Percentiles rank a stretch among this genome's conserved stretches.
Conservation (phyloP, 2,888 invertebrate genomes). For the Orthonevra nobilis region DNA sequence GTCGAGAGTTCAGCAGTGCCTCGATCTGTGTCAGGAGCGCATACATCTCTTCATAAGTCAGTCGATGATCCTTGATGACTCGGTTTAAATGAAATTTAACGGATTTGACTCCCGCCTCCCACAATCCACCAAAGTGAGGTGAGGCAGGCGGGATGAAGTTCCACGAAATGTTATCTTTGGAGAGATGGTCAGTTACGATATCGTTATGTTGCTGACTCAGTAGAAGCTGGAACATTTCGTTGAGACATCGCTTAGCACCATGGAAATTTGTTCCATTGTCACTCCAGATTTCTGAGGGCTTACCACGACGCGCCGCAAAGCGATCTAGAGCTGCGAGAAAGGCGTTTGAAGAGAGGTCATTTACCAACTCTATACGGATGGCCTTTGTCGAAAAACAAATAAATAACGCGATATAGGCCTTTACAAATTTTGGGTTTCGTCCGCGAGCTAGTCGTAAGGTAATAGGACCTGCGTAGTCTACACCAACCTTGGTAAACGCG, state of each 20-base stretch:
- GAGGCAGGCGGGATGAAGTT: slow-evolving; percentile 3
- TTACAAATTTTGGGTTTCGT: neutral
- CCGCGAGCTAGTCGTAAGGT: neutral
- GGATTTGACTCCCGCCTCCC: slow-evolving; percentile 31
- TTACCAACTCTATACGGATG: slow-evolving; percentile 5
- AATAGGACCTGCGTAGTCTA: neutral
- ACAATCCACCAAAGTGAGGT: slow-evolving; percentile 16
- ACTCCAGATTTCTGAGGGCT: slow-evolving; percentile 6
- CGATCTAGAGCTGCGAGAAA: slow-evolving; percentile 5
- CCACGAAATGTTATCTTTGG: slow-evolving; percentile 3
- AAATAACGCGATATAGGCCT: neutral
- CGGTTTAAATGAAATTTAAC: slow-evolving; percentile 32
- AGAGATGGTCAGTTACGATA: neutral
- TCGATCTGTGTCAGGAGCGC: slow-evolving; percentile 52
- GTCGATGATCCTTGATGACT: slow-evolving; percentile 19
- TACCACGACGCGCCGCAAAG: slow-evolving; percentile 1
- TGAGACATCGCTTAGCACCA: neutral
- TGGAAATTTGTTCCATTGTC: slow-evolving; percentile 23
- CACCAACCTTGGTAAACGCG: slow-evolving; percentile 4
- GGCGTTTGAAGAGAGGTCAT: neutral
- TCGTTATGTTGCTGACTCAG: neutral
- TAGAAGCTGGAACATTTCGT: neutral
- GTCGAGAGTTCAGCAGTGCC: slow-evolving; percentile 33
- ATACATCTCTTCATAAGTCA: slow-evolving; percentile 40
- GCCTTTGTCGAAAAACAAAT: slow-evolving; percentile 13